Evolutionary conservation across 92 coral and sea anemone species (phyloP).

Genomic region (Nematostella vectensis): DNA sequence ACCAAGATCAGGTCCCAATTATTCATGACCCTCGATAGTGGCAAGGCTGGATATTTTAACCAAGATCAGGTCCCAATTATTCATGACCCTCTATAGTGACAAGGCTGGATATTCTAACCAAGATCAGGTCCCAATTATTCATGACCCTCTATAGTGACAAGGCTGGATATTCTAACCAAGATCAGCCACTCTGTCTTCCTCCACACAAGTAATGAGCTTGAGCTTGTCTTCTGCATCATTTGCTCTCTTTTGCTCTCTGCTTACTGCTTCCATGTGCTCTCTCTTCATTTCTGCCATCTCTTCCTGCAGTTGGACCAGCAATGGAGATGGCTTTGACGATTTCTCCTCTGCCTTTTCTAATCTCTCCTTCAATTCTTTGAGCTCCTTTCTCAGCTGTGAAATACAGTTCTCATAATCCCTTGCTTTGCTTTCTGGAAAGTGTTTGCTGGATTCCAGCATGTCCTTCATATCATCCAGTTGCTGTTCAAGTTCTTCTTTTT

Average conservation of each 20-base stretch:
- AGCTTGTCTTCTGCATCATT: constrained; percentile 90
- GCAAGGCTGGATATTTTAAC: too few relatives aligned
- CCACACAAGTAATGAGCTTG: constrained; percentile 69
- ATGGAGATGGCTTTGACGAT: constrained; percentile 70
- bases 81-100: too few relatives aligned
- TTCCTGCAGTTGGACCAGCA: constrained; percentile 57
- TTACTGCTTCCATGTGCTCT: constrained; percentile 66
- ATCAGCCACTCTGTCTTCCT: constrained; percentile 90
- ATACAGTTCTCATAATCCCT: constrained; percentile 61
- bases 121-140: too few relatives aligned
- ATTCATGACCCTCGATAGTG: too few relatives aligned
- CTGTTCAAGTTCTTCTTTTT: constrained; percentile 82
- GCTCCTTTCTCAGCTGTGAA: constrained; percentile 41
- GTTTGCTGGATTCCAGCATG: constrained; percentile 31
- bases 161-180: too few relatives aligned
- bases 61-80: too few relatives aligned
- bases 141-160: too few relatives aligned
- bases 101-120: too few relatives aligned
- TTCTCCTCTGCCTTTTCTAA: constrained; percentile 53
- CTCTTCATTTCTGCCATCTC: constrained; percentile 86
- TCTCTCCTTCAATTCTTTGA: constrained; percentile 37
- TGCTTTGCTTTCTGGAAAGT: constrained; percentile 55
- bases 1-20: too few relatives aligned
- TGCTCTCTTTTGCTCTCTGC: constrained; percentile 80
- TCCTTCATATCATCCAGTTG: constrained; percentile 80